A percentile compares a stretch with the other conserved stretches of the same genome.
phyloP scores from a whole-genome alignment of 2,888 invertebrate genomes.

The Parelbella ahira region DNA sequence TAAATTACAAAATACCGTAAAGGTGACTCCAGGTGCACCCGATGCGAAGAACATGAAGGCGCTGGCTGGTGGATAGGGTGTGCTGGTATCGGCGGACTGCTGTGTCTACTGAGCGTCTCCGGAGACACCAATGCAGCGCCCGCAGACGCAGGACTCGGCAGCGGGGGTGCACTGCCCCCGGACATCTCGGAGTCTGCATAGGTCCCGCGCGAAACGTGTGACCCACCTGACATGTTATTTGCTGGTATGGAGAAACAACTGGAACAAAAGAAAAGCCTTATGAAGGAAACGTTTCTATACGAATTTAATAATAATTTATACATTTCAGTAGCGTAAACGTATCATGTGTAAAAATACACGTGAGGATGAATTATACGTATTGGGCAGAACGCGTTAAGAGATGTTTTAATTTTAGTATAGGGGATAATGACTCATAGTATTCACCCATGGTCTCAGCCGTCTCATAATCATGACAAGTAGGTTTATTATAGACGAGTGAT shows the following conservation, averaged over 20 bases:
- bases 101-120: conserved; percentile 85
- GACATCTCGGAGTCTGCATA: conserved; percentile 71
- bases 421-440: too few species aligned
- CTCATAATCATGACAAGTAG: too few species aligned
- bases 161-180: conserved; percentile 77
- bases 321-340: too few species aligned
- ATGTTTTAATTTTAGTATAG: too few species aligned
- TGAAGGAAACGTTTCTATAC: too few species aligned
- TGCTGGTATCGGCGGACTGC: conserved; percentile 75
- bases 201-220: conserved; percentile 77
- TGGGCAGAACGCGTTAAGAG: too few species aligned
- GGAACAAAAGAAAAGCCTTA: conserved; percentile 33
- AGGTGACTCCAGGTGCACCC: conserved; percentile 79
- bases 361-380: too few species aligned
- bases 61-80: conserved; percentile 79
- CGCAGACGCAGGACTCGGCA: conserved; percentile 88
- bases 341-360: too few species aligned
- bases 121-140: conserved; percentile 88
- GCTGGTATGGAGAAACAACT: conserved; percentile 83
- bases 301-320: too few species aligned
- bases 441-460: too few species aligned
- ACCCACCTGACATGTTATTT: conserved; percentile 83
- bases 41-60: conserved; percentile 76
- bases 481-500: too few species aligned
- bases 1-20: conserved; percentile 68